phyloP scores from a whole-genome alignment of 1,140 invertebrate genomes.

The Calliopsis andreniformis region DNA sequence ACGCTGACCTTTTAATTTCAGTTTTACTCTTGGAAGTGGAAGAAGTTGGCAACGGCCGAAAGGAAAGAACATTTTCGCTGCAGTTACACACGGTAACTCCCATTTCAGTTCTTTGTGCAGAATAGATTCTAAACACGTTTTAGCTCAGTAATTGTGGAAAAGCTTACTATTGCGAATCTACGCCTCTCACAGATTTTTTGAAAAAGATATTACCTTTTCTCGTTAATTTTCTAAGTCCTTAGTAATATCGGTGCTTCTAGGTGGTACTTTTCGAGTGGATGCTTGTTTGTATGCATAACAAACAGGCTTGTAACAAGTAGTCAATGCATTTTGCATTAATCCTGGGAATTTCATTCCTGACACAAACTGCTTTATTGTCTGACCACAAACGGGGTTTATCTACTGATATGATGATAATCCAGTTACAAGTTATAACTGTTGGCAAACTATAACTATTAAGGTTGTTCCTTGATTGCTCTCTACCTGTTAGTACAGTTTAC shows the following conservation, averaged over 20 bases:
- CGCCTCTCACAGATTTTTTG: too few species aligned
- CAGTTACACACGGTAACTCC: too few species aligned
- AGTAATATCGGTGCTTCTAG: background rate
- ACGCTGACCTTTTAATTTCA: too few species aligned
- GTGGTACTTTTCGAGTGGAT: background rate
- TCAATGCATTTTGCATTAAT: conserved; percentile 8
- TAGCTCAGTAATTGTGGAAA: too few species aligned
- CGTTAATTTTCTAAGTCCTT: too few species aligned
- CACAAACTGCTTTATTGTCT: conserved; percentile 9
- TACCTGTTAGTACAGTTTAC: background rate
- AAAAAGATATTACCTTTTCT: too few species aligned
- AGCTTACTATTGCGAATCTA: too few species aligned
- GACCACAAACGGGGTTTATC: background rate
- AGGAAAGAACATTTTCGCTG: too few species aligned
- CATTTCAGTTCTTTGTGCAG: too few species aligned
- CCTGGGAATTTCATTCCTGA: background rate
- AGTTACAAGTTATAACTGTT: background rate
- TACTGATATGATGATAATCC: background rate
- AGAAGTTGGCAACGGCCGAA: too few species aligned
- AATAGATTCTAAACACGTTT: background rate
- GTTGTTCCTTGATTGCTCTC: background rate
- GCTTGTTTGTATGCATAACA: too few species aligned
- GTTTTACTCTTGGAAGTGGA: too few species aligned
- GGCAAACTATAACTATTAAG: background rate
- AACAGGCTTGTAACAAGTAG: background rate